Evolutionary conservation across 2,113 vertebrate species (phyloP).

Genomic region (Catharus fuscescens): DNA sequence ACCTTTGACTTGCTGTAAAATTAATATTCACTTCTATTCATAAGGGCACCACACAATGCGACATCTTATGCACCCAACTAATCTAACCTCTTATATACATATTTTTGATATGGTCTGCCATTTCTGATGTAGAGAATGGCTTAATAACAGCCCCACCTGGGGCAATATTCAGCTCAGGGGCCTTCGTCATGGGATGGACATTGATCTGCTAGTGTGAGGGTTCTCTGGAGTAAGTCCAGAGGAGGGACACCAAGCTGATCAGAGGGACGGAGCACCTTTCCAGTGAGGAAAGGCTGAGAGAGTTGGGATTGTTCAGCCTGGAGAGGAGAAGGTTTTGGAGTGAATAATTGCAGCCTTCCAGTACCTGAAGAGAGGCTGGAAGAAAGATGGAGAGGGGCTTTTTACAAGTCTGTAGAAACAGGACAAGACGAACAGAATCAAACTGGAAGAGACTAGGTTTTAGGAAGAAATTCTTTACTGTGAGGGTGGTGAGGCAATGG

Average conservation of each 20-base stretch:
- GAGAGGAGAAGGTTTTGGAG: not conserved
- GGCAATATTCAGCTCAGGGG: not conserved
- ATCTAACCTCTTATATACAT: not conserved
- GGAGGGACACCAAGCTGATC: not conserved
- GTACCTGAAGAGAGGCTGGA: not conserved
- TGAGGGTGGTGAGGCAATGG: not conserved
- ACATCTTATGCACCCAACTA: not conserved
- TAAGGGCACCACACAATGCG: not conserved
- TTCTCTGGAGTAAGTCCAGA: not conserved
- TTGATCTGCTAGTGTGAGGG: not conserved
- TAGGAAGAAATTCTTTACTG: not conserved
- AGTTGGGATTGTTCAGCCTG: not conserved
- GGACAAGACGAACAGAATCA: not conserved
- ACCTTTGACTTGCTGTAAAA: not conserved
- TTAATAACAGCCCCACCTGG: not conserved
- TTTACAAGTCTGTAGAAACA: not conserved
- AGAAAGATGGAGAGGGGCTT: not conserved
- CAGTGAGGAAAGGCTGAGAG: not conserved
- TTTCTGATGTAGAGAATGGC: not conserved
- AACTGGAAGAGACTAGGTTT: not conserved
- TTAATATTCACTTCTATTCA: not conserved
- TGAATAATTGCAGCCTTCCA: not conserved
- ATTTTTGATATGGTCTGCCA: not conserved
- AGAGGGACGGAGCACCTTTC: not conserved
- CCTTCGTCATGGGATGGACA: not conserved